Percentiles rank a stretch among this genome's conserved stretches.
Conservation (phyloP, 2,113 vertebrate genomes). For the Donacobius atricapilla region DNA sequence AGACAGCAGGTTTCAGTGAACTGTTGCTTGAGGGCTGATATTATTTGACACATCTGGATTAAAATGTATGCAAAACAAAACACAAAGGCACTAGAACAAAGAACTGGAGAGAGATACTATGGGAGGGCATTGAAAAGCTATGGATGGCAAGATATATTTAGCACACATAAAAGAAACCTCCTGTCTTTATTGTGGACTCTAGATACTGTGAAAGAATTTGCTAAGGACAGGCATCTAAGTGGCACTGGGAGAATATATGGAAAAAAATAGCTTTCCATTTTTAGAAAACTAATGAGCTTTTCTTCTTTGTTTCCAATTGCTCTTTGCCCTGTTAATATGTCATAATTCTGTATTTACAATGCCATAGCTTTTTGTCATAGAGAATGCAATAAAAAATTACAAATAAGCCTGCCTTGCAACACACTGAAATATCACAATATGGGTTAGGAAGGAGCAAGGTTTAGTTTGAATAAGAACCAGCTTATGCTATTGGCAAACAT, state of each 20-base stretch:
- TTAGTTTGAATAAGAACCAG: background rate
- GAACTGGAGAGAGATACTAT: background rate
- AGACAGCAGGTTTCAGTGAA: background rate
- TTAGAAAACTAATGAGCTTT: background rate
- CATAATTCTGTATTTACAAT: background rate
- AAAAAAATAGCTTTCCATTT: background rate
- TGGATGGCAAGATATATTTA: background rate
- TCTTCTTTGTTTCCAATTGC: background rate
- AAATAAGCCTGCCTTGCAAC: background rate
- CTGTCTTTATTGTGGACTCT: background rate
- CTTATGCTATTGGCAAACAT: background rate
- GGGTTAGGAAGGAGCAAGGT: constrained; percentile 8
- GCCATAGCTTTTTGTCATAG: background rate
- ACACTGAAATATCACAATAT: background rate
- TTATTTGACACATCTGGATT: constrained; percentile 20
- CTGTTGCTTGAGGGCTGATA: background rate
- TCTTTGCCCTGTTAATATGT: background rate
- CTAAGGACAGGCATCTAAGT: background rate
- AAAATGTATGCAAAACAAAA: constrained; percentile 20
- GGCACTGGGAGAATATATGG: background rate
- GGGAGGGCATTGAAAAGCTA: background rate
- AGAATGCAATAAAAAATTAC: background rate
- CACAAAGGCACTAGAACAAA: constrained; percentile 10
- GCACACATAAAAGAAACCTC: background rate
- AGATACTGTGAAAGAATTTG: background rate